phyloP scores from a whole-genome alignment of 2,888 invertebrate species.

The Polia nebulosa region DNA sequence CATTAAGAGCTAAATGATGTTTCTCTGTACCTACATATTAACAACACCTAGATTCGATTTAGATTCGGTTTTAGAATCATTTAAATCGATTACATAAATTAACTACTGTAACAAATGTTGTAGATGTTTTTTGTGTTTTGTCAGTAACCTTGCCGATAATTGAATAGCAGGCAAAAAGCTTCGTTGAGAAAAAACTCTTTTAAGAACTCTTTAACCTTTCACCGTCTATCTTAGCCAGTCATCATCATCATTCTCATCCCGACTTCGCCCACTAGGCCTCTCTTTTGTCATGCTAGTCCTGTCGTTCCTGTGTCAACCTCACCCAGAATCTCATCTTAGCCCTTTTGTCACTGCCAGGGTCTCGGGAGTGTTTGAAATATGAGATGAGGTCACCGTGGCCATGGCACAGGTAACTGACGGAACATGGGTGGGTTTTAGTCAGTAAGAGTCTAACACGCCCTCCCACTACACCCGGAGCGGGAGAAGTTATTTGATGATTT shows the following conservation, averaged over 20 bases:
- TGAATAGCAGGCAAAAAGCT: slow-evolving; percentile 8
- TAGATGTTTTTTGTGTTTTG: slow-evolving; percentile 6
- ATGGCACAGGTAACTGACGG: too few species aligned
- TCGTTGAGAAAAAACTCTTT: slow-evolving; percentile 18
- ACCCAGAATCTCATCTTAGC: not conserved
- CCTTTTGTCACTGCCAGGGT: too few species aligned
- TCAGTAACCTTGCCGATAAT: slow-evolving; percentile 23
- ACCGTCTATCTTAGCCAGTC: not conserved
- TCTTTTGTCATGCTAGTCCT: not conserved
- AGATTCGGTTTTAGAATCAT: slow-evolving; percentile 9
- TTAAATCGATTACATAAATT: slow-evolving; percentile 10
- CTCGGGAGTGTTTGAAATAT: too few species aligned
- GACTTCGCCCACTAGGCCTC: not conserved
- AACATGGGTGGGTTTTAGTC: too few species aligned
- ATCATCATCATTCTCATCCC: not conserved
- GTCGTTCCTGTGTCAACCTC: not conserved
- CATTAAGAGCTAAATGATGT: slow-evolving; percentile 28
- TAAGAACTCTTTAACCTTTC: not conserved
- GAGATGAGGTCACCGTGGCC: too few species aligned
- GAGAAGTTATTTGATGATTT: too few species aligned
- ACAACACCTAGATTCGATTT: slow-evolving; percentile 17
- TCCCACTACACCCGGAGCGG: too few species aligned
- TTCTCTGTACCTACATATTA: slow-evolving; percentile 14
- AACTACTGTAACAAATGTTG: slow-evolving; percentile 1
- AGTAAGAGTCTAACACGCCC: too few species aligned